These are phyloP conservation scores for Heliconius hewitsoni DNA, from an alignment of 1,140 invertebrate genomes.

Conservation along the genomic window DNA sequence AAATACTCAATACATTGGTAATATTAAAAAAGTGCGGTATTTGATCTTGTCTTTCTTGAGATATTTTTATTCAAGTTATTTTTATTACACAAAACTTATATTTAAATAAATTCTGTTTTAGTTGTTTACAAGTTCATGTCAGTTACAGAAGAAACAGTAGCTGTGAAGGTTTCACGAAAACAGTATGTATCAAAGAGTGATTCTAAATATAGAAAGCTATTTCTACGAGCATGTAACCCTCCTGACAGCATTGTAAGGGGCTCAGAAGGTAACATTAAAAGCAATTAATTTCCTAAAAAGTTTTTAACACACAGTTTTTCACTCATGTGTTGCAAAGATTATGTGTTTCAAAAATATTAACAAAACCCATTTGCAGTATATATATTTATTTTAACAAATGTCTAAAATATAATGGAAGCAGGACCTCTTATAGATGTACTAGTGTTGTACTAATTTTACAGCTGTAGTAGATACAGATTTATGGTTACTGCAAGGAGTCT, in stretches of 20 bases:
- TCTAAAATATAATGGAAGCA: too few species aligned
- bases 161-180: constrained; percentile 69
- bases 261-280: constrained; percentile 83
- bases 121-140: constrained; percentile 90
- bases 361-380: too few species aligned
- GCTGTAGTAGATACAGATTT: constrained; percentile 82
- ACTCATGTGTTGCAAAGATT: too few species aligned
- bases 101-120: constrained; percentile 56
- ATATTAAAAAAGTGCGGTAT: not conserved
- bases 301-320: not conserved
- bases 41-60: not conserved
- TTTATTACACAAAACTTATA: not conserved
- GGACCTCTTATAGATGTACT: too few species aligned
- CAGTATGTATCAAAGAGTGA: constrained; percentile 82
- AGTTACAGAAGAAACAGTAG: constrained; percentile 73
- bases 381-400: too few species aligned
- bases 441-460: constrained; percentile 41
- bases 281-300: not conserved
- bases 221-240: constrained; percentile 85
- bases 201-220: constrained; percentile 84
- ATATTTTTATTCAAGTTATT: not conserved
- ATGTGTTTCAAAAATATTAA: too few species aligned
- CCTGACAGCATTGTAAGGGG: constrained; percentile 84
- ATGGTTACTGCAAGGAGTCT: constrained; percentile 88
- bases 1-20: not conserved